phyloP scores from a whole-genome alignment of 2,888 invertebrate species.

The Yponomeuta plumbellus region DNA sequence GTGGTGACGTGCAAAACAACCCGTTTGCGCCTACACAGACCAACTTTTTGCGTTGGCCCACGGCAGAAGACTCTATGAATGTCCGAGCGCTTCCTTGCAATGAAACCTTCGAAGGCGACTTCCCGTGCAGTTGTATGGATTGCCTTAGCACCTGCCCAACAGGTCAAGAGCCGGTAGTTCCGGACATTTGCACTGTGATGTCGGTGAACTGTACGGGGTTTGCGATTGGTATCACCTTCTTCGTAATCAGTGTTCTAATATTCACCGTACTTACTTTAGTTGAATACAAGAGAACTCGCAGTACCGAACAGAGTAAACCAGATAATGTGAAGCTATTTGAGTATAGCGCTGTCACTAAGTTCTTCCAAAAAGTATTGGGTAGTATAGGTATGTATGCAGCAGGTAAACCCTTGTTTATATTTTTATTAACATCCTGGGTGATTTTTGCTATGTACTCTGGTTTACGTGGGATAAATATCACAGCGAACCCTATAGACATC shows the following conservation, averaged over 20 bases:
- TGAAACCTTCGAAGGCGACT: slow-evolving; percentile 70
- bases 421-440: slow-evolving; percentile 80
- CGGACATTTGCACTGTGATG: slow-evolving; percentile 72
- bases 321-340: slow-evolving; percentile 20
- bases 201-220: slow-evolving; percentile 80
- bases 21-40: slow-evolving; percentile 80
- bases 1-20: slow-evolving; percentile 74
- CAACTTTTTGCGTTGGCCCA: slow-evolving; percentile 66
- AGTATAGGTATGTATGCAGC: slow-evolving; percentile 78
- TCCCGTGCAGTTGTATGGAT: slow-evolving; percentile 87
- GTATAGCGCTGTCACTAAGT: slow-evolving; percentile 35
- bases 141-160: slow-evolving; percentile 80
- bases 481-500: slow-evolving; percentile 92
- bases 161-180: slow-evolving; percentile 53
- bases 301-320: slow-evolving; percentile 1
- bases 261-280: slow-evolving; percentile 44
- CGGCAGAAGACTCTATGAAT: slow-evolving; percentile 60
- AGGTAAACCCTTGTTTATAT: slow-evolving; percentile 77
- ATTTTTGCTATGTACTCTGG: slow-evolving; percentile 80
- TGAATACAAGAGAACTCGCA: slow-evolving; percentile 27
- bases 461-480: slow-evolving; percentile 80
- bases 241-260: slow-evolving; percentile 52
- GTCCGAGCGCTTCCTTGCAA: slow-evolving; percentile 73
- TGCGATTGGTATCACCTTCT: slow-evolving; percentile 75
- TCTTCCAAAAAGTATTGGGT: slow-evolving; percentile 49